Base-by-base conservation (phyloP, 1,140 invertebrate genomes). In the Babylonia areolata region DNA sequence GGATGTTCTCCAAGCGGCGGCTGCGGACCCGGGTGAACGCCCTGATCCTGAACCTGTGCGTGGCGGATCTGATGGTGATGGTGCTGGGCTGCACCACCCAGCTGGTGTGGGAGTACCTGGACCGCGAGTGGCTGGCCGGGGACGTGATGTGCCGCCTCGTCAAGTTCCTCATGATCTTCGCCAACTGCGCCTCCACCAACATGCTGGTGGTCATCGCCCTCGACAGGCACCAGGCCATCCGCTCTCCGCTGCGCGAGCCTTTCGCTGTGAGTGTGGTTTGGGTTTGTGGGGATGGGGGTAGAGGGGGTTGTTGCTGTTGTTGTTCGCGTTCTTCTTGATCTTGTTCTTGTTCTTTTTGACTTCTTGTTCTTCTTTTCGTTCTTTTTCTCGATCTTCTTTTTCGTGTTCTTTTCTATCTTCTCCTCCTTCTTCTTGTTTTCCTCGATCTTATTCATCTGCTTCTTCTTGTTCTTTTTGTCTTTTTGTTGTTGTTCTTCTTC, bases 151-250 rank as follows among this genome's bases (percentile, higher is more conserved):
- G 94, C 86, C 91, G 91, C 81, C 54, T 94, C 11, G 84, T 94
- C 35, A 95, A 95, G 87, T 93, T 94, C 80, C 77, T 93, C 11
- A 94, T 94, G 86, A 93, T 92, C 15, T 94, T 94, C 81, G 87
- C 93, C 81, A 92, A 95, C 78, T 93, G 94, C 82, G 90, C 92
- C 31, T 94, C 94, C 84, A 94, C 92, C 40, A 94, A 94, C 88
- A 94, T 94, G 92, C 86, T 95, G 17, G 93, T 51, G 46, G 92
- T 93, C 20, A 93, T 95, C n/a, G 94, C 94, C 11, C 86, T 95
- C 33, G 95, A 95, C 88, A 87, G 95, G 2, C 93, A 94, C 85
- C 93, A 93, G 85, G 95, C 94, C 17, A 94, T 95, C 33, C 86
- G 93, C 12, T 84, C 90, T 28, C 94, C 95, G 6, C 91, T 95